Evolutionary conservation across 2,888 invertebrate genomes (phyloP), one percentile per base, ranked within the genome.

Genomic region (Melanotus villosus): DNA sequence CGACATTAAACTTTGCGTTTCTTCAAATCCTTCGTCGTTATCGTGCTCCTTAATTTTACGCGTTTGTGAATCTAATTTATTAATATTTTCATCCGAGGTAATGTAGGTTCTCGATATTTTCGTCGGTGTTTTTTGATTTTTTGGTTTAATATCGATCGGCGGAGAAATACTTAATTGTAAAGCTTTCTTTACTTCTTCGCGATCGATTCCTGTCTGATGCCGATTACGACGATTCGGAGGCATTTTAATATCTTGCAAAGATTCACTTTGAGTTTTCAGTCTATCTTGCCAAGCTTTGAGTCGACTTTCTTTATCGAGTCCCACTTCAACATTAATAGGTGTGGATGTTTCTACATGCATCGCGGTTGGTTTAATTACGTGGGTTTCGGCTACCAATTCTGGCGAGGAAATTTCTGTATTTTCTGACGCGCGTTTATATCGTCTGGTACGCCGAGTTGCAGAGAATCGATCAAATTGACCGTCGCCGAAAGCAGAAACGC

Each of bases 11-110:
- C 94, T 95, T 80, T 95, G 95, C 0, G 94, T 94, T 85, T 96
- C 96, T 82, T 96, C 95, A 79, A 96, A 96, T 6, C 96, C 95
- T 87, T 96, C 95, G 80, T 96, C 96, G 79, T 94, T 93, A 77
- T 95, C 95, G 73, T 90, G 90, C 73, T 92, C 92, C 65, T 83
- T 85, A 69, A 73, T 76, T 81, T 84, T 69, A 64, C 82, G 68
- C 80, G 81, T 14, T 74, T 85, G 59, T 81, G 82, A 67, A 81
- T 83, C 70, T 82, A 75, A 23, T 76, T 16, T 79, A 76, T 65
- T 75, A 71, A 58, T 70, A 9, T 63, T 65, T 21, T 69, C 71
- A 18, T 76, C 77, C 14, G 77, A 70, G 38, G 75, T 68, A 57
- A 76, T 73, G 62, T 75, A 78, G 10, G 72, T 70, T 47, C 68